These are phyloP conservation scores for Merodon equestris DNA, from an alignment of 2,888 invertebrate genomes.

Conservation along the genomic window DNA sequence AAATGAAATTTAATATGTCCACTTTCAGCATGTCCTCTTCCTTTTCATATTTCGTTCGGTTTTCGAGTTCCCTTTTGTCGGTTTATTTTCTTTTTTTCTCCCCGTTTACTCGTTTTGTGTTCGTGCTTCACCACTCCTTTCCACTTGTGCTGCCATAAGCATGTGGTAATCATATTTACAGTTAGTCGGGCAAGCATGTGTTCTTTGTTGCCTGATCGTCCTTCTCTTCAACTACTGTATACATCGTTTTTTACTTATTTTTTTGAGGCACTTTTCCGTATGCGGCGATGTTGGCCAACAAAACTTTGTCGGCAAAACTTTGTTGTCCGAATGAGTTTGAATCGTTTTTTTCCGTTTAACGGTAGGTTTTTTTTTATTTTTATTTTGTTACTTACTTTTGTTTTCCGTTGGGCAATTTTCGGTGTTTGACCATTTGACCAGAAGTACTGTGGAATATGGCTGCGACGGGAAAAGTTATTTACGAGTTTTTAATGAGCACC, in stretches of 20 bases:
- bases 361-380: constrained; percentile 1
- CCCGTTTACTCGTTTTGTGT: neutral
- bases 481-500: constrained; percentile 58
- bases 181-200: constrained; percentile 53
- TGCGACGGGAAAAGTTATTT: constrained; percentile 58
- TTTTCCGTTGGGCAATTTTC: constrained; percentile 8
- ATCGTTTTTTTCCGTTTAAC: too few species aligned
- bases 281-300: constrained; percentile 49
- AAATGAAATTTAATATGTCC: constrained; percentile 67
- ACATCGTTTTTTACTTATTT: neutral
- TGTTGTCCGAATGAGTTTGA: constrained; percentile 30
- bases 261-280: constrained; percentile 13
- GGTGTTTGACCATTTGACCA: constrained; percentile 42
- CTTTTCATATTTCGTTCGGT: neutral
- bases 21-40: constrained; percentile 32
- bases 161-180: constrained; percentile 67
- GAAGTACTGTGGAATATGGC: constrained; percentile 39
- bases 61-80: neutral
- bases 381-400: neutral
- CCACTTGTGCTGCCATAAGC: constrained; percentile 55
- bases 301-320: constrained; percentile 54
- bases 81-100: neutral
- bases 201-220: constrained; percentile 19
- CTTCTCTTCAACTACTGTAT: neutral
- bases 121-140: constrained; percentile 11